A percentile compares a stretch with the other conserved stretches of the same genome.
These are phyloP conservation scores for Chaenodraco wilsoni DNA, from an alignment of 2,797 vertebrate genomes.

Conservation along the genomic window DNA sequence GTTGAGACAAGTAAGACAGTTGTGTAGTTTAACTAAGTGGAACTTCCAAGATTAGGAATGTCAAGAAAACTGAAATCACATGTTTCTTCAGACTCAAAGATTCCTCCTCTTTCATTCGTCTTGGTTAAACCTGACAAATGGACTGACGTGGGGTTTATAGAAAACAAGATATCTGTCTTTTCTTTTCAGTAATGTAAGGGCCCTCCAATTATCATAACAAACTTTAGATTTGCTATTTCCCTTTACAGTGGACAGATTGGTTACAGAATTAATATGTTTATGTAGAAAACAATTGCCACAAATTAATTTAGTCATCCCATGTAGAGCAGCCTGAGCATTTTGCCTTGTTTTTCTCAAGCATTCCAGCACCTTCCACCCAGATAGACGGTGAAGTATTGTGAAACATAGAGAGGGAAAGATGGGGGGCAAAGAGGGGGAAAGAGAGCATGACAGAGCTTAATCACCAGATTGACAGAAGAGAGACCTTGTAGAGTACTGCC, in stretches of 20 bases:
- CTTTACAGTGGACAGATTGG: background rate
- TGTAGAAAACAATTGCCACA: background rate
- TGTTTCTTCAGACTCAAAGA: background rate
- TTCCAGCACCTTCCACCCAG: slow-evolving; percentile 37
- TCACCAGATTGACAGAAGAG: slow-evolving; percentile 53
- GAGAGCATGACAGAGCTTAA: slow-evolving; percentile 60
- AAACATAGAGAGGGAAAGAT: slow-evolving; percentile 16
- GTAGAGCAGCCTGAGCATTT: background rate
- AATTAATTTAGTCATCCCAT: background rate
- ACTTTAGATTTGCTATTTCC: background rate
- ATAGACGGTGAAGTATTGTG: slow-evolving; percentile 35
- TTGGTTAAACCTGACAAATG: background rate
- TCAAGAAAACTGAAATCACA: background rate
- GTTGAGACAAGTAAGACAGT: background rate
- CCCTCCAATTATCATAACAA: background rate
- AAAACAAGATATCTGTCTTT: background rate
- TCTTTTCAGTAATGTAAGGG: background rate
- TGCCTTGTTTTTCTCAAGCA: slow-evolving; percentile 42
- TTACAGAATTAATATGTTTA: background rate
- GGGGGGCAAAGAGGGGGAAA: slow-evolving; percentile 42
- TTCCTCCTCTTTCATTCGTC: background rate
- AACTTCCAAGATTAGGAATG: background rate
- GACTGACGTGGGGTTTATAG: slow-evolving; percentile 10
- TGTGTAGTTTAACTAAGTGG: background rate
- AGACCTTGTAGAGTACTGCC: slow-evolving; percentile 70